Evolutionary conservation across 2,113 vertebrate genomes (phyloP), one percentile per base, ranked within the genome.

Genomic region (Stigmatopora argus): DNA sequence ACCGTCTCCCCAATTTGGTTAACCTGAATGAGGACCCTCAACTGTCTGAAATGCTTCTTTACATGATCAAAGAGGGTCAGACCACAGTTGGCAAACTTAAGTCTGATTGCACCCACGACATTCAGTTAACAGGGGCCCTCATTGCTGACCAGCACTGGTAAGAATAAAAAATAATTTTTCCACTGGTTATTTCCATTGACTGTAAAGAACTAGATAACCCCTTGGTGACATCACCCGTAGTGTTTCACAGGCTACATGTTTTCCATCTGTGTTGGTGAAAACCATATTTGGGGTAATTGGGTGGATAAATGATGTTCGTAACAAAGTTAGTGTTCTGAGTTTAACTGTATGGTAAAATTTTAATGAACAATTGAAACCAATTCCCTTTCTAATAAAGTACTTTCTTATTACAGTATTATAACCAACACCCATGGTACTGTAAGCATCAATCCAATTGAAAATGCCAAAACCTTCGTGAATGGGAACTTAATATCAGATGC

Each of bases 1-100:
- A 95, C 79, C 87, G 78, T 56, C 88, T 96, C 58, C 96, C 97
- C 63, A 97, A 97, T 82, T 89, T 99, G 59, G 95, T 99, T 62
- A 98, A 96, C 80, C 92, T 99, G 74, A 99, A 92, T 52, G 97
- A 98, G 85, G 97, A 99, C 73, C 97, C 97, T 35, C 97, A 98
- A 85, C 90, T 98, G 62, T 99, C 97, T 1, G 96, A 98, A 84
- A 93, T 96, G 91, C 90, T 99, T 38, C 82, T 98, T 3, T 99
- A 99, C 75, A 96, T 96, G 94, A 93, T 99, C 65, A 95, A 94
- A 82, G 95, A 95, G 86, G 96, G 96, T 35, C 84, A 83, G 64
- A 99, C 94, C 52, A 95, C 93, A 0, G 94, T 97, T 34, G 97
- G 97, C 41, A 96, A 93, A 64, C 79, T 88, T 14, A 90, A 83